A percentile compares a stretch with the other conserved stretches of the same genome.
Evolutionary conservation across 2,797 vertebrate species (phyloP).

Genomic region (Aldrovandia affinis): DNA sequence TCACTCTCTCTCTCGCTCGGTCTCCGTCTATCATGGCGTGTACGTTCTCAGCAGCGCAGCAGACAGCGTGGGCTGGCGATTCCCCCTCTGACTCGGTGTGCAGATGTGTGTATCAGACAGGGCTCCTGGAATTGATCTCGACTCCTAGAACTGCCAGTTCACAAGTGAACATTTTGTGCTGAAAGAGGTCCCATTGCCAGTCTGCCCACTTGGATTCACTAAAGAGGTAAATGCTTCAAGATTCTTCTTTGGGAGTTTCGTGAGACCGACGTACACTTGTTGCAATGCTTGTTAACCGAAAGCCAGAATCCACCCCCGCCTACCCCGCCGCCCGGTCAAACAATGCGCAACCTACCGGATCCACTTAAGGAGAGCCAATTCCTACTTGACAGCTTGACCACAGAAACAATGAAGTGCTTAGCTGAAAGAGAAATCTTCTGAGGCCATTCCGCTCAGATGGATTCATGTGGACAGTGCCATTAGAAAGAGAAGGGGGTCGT

Average conservation of each 20-base stretch:
- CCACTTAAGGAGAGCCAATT: neutral
- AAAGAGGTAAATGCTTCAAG: too few species aligned
- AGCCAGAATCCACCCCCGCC: too few species aligned
- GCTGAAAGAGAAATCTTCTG: neutral
- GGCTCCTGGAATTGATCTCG: neutral
- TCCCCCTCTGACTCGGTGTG: neutral
- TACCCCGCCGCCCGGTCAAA: too few species aligned
- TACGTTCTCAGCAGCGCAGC: neutral
- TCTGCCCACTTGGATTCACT: neutral
- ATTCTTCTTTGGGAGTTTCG: neutral
- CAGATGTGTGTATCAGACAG: neutral
- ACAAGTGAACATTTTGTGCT: neutral
- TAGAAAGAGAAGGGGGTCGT: neutral
- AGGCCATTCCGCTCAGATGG: neutral
- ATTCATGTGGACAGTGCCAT: neutral
- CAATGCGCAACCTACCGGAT: neutral
- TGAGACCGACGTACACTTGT: neutral
- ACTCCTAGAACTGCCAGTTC: neutral
- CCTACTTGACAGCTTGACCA: neutral
- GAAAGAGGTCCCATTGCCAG: neutral
- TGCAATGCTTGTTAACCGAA: neutral
- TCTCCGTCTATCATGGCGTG: neutral
- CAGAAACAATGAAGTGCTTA: neutral
- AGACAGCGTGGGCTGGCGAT: neutral
- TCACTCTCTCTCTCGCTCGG: neutral